Base-by-base conservation (phyloP, 2,888 invertebrate species). In the Parnassius mnemosyne region DNA sequence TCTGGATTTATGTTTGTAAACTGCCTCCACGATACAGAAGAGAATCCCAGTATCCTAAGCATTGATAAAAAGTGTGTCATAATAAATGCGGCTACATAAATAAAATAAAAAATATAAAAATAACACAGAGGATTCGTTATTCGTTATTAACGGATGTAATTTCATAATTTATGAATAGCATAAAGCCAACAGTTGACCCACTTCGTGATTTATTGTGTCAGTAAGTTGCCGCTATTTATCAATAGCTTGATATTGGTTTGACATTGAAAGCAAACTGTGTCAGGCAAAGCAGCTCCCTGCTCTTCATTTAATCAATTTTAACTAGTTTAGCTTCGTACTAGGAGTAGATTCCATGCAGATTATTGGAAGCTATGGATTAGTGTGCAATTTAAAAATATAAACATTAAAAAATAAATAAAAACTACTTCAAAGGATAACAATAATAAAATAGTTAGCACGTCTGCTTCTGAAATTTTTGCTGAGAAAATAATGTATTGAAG, bases 171-270 rank as follows among this genome's bases (percentile, higher is more conserved):
- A 54, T 57, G 43, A 62, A 62, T 58, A 58, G 54, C 53, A 54
- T 52, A 42, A 50, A 58, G 62, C 46, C 49, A 49, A 53, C 47
- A 54, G 50, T 58, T 58, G 62, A 62, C 57, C 62, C 62, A 53
- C 49, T 62, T 62, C 10, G 43, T 44, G 57, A 57, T 58, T 54
- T 62, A 62, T 57, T 61, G 55, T 56, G 55, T 34, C 55, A 50
- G 55, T 51, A 49, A 55, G 57, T 59, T 63, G 63, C 61, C 63
- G 65, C 69, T 70, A 70, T 72, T 71, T 67, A 66, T 64, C 71
- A 72, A 73, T 71, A 69, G 71, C 69, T 66, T 68, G 69, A 68
- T 72, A 74, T 74, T 71, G 71, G 66, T 71, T 68, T 72, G 71
- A 71, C 73, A 73, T 72, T 73, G 69, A 54, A 58, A 57, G 49